Conservation (phyloP, 64 coral and sea anemone genomes). For the Astreopora myriophthalma region DNA sequence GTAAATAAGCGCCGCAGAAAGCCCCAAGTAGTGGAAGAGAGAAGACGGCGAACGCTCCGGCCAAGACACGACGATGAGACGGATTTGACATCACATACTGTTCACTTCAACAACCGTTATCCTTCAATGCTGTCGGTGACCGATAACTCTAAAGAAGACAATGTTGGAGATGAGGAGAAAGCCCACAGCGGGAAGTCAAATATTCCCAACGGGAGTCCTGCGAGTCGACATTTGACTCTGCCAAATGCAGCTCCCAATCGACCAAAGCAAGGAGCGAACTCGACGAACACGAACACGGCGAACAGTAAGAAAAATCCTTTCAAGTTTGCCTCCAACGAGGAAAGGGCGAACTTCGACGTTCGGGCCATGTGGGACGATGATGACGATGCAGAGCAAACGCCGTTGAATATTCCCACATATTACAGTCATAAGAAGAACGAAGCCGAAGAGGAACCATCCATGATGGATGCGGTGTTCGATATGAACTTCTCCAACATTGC, state of each 20-base stretch:
- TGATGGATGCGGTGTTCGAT: slow-evolving; percentile 2
- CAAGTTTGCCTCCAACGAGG: slow-evolving; percentile 5
- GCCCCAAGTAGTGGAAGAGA: slow-evolving; percentile 13
- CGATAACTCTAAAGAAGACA: slow-evolving; percentile 43
- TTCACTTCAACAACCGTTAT: slow-evolving; percentile 64
- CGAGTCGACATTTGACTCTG: background rate
- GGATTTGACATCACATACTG: slow-evolving; percentile 54
- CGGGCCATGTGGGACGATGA: slow-evolving; percentile 44
- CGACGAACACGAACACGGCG: background rate
- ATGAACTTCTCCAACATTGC: slow-evolving; percentile 54
- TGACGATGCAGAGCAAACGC: background rate
- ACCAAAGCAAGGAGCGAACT: background rate
- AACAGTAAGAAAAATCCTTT: slow-evolving; percentile 30
- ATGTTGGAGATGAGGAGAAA: slow-evolving; percentile 14
- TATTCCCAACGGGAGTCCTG: slow-evolving; percentile 33
- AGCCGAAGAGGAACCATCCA: background rate
- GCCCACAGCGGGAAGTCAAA: background rate
- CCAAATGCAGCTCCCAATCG: background rate
- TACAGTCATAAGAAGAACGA: slow-evolving; percentile 47
- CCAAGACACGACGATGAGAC: slow-evolving; percentile 47
- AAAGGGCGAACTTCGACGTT: background rate
- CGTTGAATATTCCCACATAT: slow-evolving; percentile 52
- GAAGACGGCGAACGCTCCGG: background rate
- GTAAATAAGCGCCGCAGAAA: slow-evolving; percentile 36
- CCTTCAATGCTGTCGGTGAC: slow-evolving; percentile 64